Evolutionary conservation across 2,888 invertebrate species (phyloP).

Genomic region (Graphium colonna): DNA sequence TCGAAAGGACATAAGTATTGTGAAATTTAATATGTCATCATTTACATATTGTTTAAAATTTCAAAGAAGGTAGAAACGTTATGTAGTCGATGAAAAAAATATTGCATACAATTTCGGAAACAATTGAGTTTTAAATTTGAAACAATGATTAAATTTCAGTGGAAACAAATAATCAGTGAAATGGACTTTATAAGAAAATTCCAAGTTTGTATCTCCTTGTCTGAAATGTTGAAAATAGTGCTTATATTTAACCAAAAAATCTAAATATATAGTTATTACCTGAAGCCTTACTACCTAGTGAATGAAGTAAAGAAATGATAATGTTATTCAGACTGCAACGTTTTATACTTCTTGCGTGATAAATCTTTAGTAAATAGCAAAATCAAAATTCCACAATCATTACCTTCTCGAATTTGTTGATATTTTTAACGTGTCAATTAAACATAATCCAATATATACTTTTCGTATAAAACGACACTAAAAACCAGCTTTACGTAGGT

Average conservation of each 20-base stretch:
- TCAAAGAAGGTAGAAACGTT: neutral
- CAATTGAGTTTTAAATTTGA: too few species aligned
- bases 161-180: too few species aligned
- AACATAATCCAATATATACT: neutral
- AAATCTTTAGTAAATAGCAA: neutral
- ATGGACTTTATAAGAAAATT: too few species aligned
- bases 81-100: constrained; percentile 2
- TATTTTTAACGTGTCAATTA: too few species aligned
- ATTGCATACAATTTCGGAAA: neutral
- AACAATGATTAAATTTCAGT: too few species aligned
- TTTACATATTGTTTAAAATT: neutral
- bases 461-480: neutral
- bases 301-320: neutral
- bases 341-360: neutral
- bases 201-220: too few species aligned
- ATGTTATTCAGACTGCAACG: neutral
- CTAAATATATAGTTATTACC: too few species aligned
- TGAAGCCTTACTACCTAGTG: neutral
- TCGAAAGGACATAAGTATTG: constrained; percentile 11
- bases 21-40: constrained; percentile 7
- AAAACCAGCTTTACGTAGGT: neutral
- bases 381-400: neutral
- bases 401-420: neutral
- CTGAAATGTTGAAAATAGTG: too few species aligned
- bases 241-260: too few species aligned